A percentile compares a stretch with the other conserved stretches of the same genome.
These are phyloP conservation scores for Podarcis cretensis DNA, from an alignment of 2,113 vertebrate species.

Conservation along the genomic window DNA sequence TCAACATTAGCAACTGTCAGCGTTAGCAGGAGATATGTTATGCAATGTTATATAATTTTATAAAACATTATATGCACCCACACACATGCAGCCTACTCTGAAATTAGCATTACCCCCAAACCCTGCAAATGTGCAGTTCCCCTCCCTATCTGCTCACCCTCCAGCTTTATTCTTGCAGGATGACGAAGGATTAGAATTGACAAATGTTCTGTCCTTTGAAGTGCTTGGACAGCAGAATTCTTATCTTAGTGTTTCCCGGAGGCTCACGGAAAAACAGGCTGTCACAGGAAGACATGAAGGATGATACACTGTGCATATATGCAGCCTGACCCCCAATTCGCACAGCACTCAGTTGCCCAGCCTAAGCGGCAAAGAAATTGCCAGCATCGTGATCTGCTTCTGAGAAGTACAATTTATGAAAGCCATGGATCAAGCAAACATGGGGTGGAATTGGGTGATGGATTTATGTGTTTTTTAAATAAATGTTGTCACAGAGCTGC, in stretches of 20 bases:
- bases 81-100: neutral
- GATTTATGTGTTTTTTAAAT: no score
- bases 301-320: neutral
- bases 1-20: neutral
- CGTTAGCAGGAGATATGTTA: neutral
- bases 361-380: neutral
- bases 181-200: neutral
- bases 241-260: neutral
- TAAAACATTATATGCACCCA: neutral
- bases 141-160: neutral
- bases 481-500: neutral
- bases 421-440: neutral
- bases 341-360: neutral
- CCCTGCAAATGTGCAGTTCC: neutral
- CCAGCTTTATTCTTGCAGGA: slow-evolving; percentile 3
- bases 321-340: neutral
- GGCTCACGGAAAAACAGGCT: neutral
- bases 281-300: neutral
- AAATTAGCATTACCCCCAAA: slow-evolving; percentile 4
- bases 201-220: slow-evolving; percentile 9
- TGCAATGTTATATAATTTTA: neutral
- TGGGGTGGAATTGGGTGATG: neutral
- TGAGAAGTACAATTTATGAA: neutral
- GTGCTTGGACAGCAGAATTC: neutral
- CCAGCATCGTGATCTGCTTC: neutral